Conservation (phyloP, 1,140 invertebrate genomes). For the Ganaspis sp. region DNA sequence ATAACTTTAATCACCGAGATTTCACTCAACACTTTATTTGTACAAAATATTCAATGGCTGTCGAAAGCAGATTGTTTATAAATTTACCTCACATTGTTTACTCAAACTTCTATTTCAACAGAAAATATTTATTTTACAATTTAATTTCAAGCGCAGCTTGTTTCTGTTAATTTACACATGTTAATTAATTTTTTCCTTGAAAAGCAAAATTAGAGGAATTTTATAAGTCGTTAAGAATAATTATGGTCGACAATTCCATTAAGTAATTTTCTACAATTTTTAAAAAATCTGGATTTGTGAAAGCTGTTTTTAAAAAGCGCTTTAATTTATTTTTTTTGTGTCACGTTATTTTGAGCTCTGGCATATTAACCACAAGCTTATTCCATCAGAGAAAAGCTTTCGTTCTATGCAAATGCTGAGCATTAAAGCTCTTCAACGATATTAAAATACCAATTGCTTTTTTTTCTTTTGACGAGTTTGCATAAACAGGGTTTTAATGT, state of each 20-base stretch:
- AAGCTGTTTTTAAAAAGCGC: neutral
- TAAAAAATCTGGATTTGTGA: neutral
- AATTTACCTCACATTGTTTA: neutral
- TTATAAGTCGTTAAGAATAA: neutral
- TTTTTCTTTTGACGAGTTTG: neutral
- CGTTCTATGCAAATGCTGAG: neutral
- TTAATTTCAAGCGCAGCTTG: no score
- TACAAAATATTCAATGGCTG: slow-evolving; percentile 48
- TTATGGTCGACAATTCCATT: neutral
- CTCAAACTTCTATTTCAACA: no score
- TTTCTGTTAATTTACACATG: no score
- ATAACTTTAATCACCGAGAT: neutral
- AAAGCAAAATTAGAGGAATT: no score
- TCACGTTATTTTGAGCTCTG: neutral
- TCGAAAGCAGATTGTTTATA: slow-evolving; percentile 47
- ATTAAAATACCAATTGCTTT: slow-evolving; percentile 21
- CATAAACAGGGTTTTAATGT: slow-evolving; percentile 21
- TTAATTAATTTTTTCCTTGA: no score
- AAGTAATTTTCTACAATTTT: neutral
- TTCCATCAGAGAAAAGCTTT: slow-evolving; percentile 19
- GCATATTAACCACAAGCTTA: slow-evolving; percentile 15
- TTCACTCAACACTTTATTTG: slow-evolving; percentile 4
- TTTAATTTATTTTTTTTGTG: neutral
- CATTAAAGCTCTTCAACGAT: slow-evolving; percentile 18
- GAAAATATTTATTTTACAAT: no score